phyloP scores from a whole-genome alignment of 2,888 invertebrate species.

The Nomada goodeniana region DNA sequence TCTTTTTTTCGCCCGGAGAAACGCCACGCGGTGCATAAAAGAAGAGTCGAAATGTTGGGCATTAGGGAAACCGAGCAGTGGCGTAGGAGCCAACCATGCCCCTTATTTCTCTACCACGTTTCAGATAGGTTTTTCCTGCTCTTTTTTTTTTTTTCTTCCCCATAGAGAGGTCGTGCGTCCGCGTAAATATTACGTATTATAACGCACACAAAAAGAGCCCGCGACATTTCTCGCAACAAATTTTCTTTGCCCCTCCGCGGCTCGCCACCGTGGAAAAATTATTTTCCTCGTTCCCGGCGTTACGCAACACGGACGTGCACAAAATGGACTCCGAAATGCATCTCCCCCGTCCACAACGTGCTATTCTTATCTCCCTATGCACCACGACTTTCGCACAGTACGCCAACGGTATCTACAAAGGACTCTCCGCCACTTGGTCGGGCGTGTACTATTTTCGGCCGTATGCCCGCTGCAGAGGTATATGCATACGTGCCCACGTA shows the following conservation, averaged over 20 bases:
- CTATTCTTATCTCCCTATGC: slow-evolving; percentile 36
- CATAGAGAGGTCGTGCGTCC: too few species aligned
- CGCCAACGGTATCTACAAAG: slow-evolving; percentile 15
- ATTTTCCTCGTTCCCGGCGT: too few species aligned
- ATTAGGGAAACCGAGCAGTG: slow-evolving; percentile 1
- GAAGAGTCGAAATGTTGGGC: slow-evolving; percentile 1
- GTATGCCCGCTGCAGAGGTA: neutral
- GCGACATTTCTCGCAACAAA: too few species aligned
- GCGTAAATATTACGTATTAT: too few species aligned
- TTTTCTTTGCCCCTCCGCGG: too few species aligned
- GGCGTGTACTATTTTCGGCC: slow-evolving; percentile 29
- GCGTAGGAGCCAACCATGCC: slow-evolving; percentile 12
- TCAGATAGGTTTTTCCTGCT: too few species aligned
- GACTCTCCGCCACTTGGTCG: slow-evolving; percentile 7
- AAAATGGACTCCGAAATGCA: too few species aligned
- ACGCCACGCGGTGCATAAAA: slow-evolving; percentile 15
- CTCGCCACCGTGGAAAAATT: too few species aligned
- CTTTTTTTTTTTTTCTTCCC: too few species aligned
- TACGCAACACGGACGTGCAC: too few species aligned
- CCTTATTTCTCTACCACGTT: too few species aligned
- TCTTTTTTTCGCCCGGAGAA: slow-evolving; percentile 1
- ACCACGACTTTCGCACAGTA: slow-evolving; percentile 40
- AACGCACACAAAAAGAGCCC: too few species aligned
- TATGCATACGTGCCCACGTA: neutral
- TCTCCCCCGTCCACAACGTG: neutral